phyloP scores from a whole-genome alignment of 1,140 invertebrate genomes.

The Drosophila watanabei region DNA sequence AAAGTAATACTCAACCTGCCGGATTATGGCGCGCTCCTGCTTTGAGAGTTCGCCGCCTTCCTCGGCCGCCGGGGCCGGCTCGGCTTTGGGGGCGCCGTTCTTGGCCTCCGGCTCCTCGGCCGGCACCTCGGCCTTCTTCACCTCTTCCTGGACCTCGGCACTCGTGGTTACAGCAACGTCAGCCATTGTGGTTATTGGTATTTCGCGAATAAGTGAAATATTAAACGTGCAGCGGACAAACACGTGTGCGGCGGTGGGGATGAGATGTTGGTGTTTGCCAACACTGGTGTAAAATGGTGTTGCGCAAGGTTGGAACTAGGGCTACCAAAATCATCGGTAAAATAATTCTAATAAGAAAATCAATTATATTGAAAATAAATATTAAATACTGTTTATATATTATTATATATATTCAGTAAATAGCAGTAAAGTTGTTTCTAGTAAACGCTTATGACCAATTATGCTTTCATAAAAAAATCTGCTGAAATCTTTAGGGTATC shows the following conservation, averaged over 20 bases:
- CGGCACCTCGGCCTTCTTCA: conserved; percentile 7
- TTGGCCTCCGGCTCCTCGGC: conserved; percentile 33
- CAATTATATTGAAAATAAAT: too few relatives aligned
- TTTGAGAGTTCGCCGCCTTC: conserved; percentile 69
- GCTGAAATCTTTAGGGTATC: too few relatives aligned
- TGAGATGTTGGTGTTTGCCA: neutral
- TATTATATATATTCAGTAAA: too few relatives aligned
- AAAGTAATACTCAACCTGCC: conserved; percentile 90
- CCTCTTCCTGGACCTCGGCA: conserved; percentile 44
- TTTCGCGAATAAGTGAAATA: conserved; percentile 28
- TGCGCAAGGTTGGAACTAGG: neutral
- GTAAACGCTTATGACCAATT: too few relatives aligned
- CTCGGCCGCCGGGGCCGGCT: conserved; percentile 36
- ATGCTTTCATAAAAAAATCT: too few relatives aligned
- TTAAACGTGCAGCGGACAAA: conserved; percentile 37
- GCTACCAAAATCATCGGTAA: neutral
- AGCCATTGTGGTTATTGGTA: conserved; percentile 55
- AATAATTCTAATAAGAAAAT: too few relatives aligned
- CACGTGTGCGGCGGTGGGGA: conserved; percentile 41
- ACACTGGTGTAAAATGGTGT: conserved; percentile 9
- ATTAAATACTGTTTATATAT: too few relatives aligned
- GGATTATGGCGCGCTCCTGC: conserved; percentile 87
- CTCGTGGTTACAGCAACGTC: conserved; percentile 57
- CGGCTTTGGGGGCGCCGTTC: conserved; percentile 58
- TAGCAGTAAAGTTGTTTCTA: too few relatives aligned